Percentiles rank a stretch among this genome's conserved stretches.
Conservation (phyloP, 2,113 vertebrate genomes). For the Calonectris borealis region DNA sequence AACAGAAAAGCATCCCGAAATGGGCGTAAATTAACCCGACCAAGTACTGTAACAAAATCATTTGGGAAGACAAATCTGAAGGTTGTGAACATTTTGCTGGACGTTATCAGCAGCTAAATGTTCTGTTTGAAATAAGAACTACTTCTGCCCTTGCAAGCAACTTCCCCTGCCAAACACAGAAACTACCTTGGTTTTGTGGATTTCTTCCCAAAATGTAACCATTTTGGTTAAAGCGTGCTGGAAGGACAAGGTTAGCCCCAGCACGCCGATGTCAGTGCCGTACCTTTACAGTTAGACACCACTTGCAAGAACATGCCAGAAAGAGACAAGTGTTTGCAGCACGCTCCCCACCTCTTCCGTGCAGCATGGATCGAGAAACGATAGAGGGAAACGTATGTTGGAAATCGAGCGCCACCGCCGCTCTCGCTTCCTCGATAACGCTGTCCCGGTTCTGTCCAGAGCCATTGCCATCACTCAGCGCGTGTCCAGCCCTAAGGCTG, state of each 20-base stretch:
- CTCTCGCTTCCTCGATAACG: fast-evolving
- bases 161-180: fast-evolving
- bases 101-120: neutral
- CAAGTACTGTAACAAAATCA: neutral
- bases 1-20: neutral
- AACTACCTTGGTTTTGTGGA: neutral
- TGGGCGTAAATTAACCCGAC: neutral
- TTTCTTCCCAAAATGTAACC: neutral
- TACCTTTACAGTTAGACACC: neutral
- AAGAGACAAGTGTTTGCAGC: neutral
- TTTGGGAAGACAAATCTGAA: neutral
- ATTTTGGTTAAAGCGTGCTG: neutral
- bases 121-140: neutral
- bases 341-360: fast-evolving
- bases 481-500: neutral
- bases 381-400: neutral
- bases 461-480: neutral
- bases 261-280: neutral
- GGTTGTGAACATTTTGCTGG: neutral
- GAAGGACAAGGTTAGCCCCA: neutral
- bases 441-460: neutral
- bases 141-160: neutral
- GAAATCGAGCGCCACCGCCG: fast-evolving
- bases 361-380: no score
- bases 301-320: neutral